phyloP scores from a whole-genome alignment of 2,888 invertebrate genomes.

The Drosophila kuntzei region DNA sequence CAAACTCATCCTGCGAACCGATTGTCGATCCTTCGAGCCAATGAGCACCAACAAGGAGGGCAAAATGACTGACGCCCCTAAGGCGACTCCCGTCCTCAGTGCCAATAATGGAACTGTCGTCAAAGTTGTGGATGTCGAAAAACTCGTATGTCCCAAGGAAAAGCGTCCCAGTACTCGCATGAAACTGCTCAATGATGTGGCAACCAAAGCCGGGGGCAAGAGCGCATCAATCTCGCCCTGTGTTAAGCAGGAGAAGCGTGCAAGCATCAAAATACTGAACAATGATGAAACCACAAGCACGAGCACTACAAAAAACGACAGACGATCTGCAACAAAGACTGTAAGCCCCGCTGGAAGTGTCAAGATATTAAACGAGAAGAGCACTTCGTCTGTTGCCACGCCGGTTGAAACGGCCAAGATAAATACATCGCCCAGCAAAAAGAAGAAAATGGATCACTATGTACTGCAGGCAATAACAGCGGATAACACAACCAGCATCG shows the following conservation, averaged over 20 bases:
- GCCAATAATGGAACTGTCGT: constrained; percentile 31
- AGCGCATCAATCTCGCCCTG: background rate
- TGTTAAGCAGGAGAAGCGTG: constrained; percentile 60
- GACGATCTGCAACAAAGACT: constrained; percentile 37
- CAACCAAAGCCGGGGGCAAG: constrained; percentile 11
- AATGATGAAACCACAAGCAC: constrained; percentile 52
- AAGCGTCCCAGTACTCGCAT: constrained; percentile 59
- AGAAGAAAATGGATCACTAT: constrained; percentile 81
- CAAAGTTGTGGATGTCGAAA: constrained; percentile 70
- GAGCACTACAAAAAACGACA: constrained; percentile 42
- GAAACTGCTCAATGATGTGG: constrained; percentile 63
- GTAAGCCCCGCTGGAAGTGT: constrained; percentile 40
- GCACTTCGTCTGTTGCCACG: constrained; percentile 30
- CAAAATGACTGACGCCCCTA: constrained; percentile 39
- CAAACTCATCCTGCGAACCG: constrained; percentile 5
- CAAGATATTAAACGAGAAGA: constrained; percentile 68
- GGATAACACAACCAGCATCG: constrained; percentile 37
- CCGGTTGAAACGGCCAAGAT: constrained; percentile 65
- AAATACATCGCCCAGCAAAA: constrained; percentile 58
- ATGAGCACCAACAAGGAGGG: constrained; percentile 63
- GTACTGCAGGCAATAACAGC: constrained; percentile 78
- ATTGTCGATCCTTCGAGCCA: too few relatives aligned
- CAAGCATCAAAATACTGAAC: constrained; percentile 69
- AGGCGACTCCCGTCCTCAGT: background rate
- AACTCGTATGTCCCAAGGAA: constrained; percentile 45